Evolutionary conservation across 2,113 vertebrate genomes (phyloP).

Genomic region (Campylorhamphus procurvoides): DNA sequence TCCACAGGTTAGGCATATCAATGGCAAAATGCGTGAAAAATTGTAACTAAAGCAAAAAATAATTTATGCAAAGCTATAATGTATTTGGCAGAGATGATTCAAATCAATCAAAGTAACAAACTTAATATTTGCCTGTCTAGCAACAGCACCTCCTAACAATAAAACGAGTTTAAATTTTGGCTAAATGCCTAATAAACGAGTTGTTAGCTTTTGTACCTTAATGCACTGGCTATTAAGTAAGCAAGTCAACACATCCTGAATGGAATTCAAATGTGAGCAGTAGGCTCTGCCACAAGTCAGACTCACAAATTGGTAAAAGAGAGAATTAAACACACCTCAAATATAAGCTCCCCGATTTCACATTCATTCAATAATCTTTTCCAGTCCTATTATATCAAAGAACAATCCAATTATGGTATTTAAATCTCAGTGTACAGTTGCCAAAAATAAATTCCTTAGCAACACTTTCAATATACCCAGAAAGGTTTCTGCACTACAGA

Average conservation of each 20-base stretch:
- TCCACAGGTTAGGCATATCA: background rate
- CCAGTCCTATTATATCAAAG: constrained; percentile 13
- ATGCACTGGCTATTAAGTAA: constrained; percentile 50
- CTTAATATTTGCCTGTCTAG: constrained; percentile 35
- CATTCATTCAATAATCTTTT: constrained; percentile 8
- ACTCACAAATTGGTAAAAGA: background rate
- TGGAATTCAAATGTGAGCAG: constrained; percentile 7
- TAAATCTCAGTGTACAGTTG: background rate
- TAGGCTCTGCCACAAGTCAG: background rate
- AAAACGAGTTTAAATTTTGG: constrained; percentile 40
- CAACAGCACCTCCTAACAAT: constrained; percentile 6
- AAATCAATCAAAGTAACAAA: constrained; percentile 47
- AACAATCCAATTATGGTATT: constrained; percentile 27
- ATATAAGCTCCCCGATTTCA: background rate
- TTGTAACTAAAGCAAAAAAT: background rate
- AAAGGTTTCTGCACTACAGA: background rate
- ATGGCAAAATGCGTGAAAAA: background rate
- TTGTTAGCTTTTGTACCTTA: constrained; percentile 51
- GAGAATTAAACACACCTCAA: background rate
- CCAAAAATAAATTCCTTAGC: constrained; percentile 32
- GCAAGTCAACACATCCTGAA: background rate
- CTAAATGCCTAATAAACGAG: constrained; percentile 34
- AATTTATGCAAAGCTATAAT: constrained; percentile 28
- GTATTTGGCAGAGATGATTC: background rate
- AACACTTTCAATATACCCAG: background rate